Conservation (phyloP, 1,140 invertebrate genomes). For the Wasmannia auropunctata region DNA sequence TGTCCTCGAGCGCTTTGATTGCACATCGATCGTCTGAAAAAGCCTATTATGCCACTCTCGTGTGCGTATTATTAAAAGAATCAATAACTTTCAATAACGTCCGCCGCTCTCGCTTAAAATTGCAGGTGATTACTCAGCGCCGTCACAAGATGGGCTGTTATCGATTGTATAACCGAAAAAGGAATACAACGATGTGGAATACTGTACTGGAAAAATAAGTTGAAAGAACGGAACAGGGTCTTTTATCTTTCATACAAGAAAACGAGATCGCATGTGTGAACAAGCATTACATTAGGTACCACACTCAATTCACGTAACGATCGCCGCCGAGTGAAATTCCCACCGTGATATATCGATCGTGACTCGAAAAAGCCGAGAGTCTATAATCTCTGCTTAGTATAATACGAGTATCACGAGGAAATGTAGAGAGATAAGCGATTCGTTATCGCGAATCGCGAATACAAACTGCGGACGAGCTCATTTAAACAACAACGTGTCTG, state of each 20-base stretch:
- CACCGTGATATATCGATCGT: not conserved
- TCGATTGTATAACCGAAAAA: not conserved
- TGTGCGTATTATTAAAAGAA: constrained; percentile 14
- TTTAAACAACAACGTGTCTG: not conserved
- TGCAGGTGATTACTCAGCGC: constrained; percentile 12
- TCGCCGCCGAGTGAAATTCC: not conserved
- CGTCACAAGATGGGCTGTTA: not conserved
- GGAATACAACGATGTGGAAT: not conserved
- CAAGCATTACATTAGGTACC: no score
- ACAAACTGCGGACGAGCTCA: not conserved
- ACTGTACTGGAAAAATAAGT: not conserved
- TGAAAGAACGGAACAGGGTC: not conserved
- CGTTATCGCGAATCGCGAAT: not conserved
- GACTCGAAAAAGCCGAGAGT: not conserved
- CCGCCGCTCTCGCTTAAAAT: constrained; percentile 9
- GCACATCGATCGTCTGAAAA: constrained; percentile 1
- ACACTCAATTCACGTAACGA: not conserved
- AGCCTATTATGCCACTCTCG: constrained; percentile 2
- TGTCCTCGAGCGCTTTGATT: constrained; percentile 21
- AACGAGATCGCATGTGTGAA: not conserved
- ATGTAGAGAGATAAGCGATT: not conserved
- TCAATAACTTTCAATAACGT: constrained; percentile 27
- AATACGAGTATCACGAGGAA: not conserved
- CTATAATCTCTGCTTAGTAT: not conserved
- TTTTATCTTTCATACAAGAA: not conserved